These are phyloP conservation scores for Magallana nippona DNA, from an alignment of 2,888 invertebrate species.

Conservation along the genomic window DNA sequence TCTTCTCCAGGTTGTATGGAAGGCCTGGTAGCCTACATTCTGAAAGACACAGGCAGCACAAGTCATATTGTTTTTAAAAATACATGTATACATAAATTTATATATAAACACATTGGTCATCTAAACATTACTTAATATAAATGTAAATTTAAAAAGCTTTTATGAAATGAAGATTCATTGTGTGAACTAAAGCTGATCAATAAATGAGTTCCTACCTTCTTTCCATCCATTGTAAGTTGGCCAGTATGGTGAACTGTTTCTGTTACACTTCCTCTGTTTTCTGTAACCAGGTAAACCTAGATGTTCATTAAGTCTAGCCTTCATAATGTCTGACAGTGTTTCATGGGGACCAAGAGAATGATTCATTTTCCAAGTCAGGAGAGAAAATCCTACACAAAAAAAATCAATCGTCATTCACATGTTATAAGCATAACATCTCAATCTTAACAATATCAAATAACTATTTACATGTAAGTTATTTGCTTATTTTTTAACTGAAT, in stretches of 20 bases:
- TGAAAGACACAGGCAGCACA: not conserved
- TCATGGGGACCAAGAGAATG: slow-evolving; percentile 21
- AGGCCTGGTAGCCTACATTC: slow-evolving; percentile 18
- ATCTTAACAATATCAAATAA: too few relatives aligned
- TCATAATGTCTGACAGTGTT: not conserved
- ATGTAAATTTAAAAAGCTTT: too few relatives aligned
- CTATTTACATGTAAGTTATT: too few relatives aligned
- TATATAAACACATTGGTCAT: too few relatives aligned
- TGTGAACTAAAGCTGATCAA: too few relatives aligned
- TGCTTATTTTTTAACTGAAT: too few relatives aligned
- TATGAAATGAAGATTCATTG: too few relatives aligned
- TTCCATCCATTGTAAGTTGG: slow-evolving; percentile 36
- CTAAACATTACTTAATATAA: too few relatives aligned
- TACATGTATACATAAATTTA: too few relatives aligned
- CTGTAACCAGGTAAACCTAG: not conserved
- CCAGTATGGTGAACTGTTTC: slow-evolving; percentile 19
- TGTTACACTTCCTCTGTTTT: slow-evolving; percentile 22
- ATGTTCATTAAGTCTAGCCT: not conserved
- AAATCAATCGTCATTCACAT: not conserved
- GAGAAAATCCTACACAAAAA: not conserved
- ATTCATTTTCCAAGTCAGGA: not conserved
- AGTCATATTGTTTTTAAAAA: too few relatives aligned
- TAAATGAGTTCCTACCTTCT: not conserved
- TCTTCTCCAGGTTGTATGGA: slow-evolving; percentile 34
- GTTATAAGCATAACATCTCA: too few relatives aligned